Base-by-base conservation (phyloP, 1,140 invertebrate genomes). In the Cephus cinctus region DNA sequence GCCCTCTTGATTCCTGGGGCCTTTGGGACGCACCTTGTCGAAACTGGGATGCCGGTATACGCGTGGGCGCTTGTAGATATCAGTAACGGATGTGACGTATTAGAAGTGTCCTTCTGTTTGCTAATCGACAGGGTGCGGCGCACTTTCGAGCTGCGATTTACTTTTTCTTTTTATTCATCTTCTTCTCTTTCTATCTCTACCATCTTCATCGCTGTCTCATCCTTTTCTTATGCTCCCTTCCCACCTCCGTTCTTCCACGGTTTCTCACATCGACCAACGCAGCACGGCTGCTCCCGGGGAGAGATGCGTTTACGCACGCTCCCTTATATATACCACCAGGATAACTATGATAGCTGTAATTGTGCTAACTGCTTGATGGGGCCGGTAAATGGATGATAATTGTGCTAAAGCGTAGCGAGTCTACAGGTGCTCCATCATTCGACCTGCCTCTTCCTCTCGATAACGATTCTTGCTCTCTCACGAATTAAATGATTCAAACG, bases 301-400 rank as follows among this genome's bases (percentile, higher is more conserved):
- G 44, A 18, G 34, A 14, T 46, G n/a, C n/a, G n/a, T n/a, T n/a
- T n/a, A 19, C 22, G 15, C 19, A 19, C 15, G 16, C 9, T 36
- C 21, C 34, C 20, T 5, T 14, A 22, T 14, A 18, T 30, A 12
- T 32, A 9, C 9, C 18, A 20, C 12, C 39, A 30, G 52, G 57
- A 57, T 53, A 52, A 43, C 67, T 67, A 69, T 64, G 69, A 73
- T 72, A 63, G 60, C 60, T 59, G 71, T 68, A 74, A 74, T 75
- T 69, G 63, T 63, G 42, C 55, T 69, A 73, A 71, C 61, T 68
- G 60, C 68, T 69, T 69, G 67, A 73, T 73, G 63, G 14, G 34
- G 54, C 57, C 63, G 63, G 66, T 74, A 76, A 76, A 75, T 71
- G 66, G 67, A 68, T 72, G 64, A 76, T 76, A 73, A 75, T 76